These are phyloP conservation scores for Rhamnusium bicolor DNA, from an alignment of 2,888 invertebrate genomes.

Conservation along the genomic window DNA sequence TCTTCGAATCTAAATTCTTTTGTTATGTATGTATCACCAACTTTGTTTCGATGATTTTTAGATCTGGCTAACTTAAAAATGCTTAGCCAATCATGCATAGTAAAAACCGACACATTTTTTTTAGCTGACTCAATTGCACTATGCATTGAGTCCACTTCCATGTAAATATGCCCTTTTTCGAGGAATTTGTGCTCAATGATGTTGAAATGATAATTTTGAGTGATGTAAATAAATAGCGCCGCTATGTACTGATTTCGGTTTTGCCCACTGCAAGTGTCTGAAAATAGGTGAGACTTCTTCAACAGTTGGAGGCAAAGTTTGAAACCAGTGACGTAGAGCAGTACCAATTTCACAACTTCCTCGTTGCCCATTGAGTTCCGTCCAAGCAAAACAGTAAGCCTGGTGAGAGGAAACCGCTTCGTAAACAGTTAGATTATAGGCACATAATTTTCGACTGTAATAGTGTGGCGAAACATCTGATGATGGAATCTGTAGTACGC, in stretches of 20 bases:
- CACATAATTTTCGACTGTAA: slow-evolving; percentile 31
- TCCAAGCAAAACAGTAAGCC: slow-evolving; percentile 28
- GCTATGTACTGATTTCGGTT: slow-evolving; percentile 45
- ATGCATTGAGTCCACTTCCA: slow-evolving; percentile 34
- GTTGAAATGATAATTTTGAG: slow-evolving; percentile 12
- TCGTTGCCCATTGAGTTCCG: slow-evolving; percentile 33
- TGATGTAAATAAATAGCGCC: slow-evolving; percentile 21
- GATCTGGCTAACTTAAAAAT: slow-evolving; percentile 11
- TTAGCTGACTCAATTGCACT: slow-evolving; percentile 50
- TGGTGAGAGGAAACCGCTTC: slow-evolving; percentile 24
- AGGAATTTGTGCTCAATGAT: slow-evolving; percentile 17
- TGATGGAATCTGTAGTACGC: slow-evolving; percentile 59
- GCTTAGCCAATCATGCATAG: slow-evolving; percentile 27
- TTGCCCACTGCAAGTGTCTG: slow-evolving; percentile 53
- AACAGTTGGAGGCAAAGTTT: slow-evolving; percentile 21
- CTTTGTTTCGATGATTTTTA: not conserved
- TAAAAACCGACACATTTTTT: slow-evolving; percentile 36
- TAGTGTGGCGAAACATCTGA: slow-evolving; percentile 58
- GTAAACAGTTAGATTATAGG: slow-evolving; percentile 36
- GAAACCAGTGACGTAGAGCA: slow-evolving; percentile 13
- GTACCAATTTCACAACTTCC: slow-evolving; percentile 41
- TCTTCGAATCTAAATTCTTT: slow-evolving; percentile 1
- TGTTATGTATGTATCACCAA: not conserved
- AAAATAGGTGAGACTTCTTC: slow-evolving; percentile 37
- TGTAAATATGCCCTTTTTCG: slow-evolving; percentile 4